Evolutionary conservation across 2,113 vertebrate genomes (phyloP), one percentile per base, ranked within the genome.

Genomic region (Peromyscus polionotus): DNA sequence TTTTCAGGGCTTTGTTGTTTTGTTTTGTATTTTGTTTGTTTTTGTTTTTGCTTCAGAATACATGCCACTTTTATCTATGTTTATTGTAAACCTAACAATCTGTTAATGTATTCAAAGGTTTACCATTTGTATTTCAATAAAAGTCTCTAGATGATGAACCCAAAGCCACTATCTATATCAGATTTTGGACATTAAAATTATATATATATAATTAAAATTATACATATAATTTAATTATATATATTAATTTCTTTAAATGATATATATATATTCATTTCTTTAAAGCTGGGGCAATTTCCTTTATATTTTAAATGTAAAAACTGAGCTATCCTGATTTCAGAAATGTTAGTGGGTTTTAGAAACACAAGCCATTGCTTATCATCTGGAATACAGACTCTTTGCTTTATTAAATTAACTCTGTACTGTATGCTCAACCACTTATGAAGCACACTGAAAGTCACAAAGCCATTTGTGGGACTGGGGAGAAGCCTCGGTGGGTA

Each of bases 391-490:
- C 4, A 48, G 57, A 72, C 42, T 9, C 20, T 13, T 87, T 94
- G 73, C 17, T 11, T 95, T 77, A 86, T 67, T 93, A 73, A 91
- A 90, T 73, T 94, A 91, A 90, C 31, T 85, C 51, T 39, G 68
- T 57, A 54, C 19, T 3, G 33, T 51, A 72, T 59, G 63, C 36
- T 89, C 65, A 89, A 72, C 20, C 57, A 63, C n/a, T 42, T 84
- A 42, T 42, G 81, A 63, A 84, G 24, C 57, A 84, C 24, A 28
- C 13, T 28, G 36, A 63, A 63, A 63, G 16, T 84, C n/a, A 39
- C 54, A 84, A 61, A 39, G 22, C 9, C 22, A 42, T 84, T 61
- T 61, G 48, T 84, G 57, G n/a, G 24, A 28, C 7, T 42, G 57
- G 36, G 80, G 36, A 84, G n/a, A 84, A 3, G 1, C 22, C n/a